phyloP scores from a whole-genome alignment of 2,888 invertebrate genomes.

The Drosophila anomelani region DNA sequence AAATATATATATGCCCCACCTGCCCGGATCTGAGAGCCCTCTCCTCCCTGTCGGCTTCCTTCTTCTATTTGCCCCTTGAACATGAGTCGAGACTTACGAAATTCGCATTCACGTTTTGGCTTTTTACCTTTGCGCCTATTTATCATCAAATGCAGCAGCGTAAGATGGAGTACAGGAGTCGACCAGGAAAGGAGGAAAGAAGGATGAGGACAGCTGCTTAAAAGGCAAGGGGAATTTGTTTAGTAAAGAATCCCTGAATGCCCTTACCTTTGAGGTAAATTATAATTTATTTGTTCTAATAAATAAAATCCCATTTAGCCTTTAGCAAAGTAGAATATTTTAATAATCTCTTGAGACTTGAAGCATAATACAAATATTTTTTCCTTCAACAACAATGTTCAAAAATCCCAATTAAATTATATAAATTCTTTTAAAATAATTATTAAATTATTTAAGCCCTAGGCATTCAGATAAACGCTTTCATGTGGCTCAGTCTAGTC shows the following conservation, averaged over 20 bases:
- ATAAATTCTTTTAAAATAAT: background rate
- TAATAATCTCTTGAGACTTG: too few relatives aligned
- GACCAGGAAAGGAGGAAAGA: background rate
- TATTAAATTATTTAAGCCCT: background rate
- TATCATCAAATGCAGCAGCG: slow-evolving; percentile 72
- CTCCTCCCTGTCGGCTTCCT: slow-evolving; percentile 26
- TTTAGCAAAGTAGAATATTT: too few relatives aligned
- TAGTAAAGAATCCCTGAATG: slow-evolving; percentile 4
- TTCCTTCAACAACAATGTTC: too few relatives aligned
- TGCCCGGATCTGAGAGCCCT: slow-evolving; percentile 9
- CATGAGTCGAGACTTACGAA: slow-evolving; percentile 60
- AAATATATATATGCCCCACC: slow-evolving; percentile 16
- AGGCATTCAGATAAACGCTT: background rate
- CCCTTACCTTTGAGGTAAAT: slow-evolving; percentile 16
- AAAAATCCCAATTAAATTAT: too few relatives aligned
- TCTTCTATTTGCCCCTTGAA: slow-evolving; percentile 44
- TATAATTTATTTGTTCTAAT: background rate
- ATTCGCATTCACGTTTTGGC: slow-evolving; percentile 78
- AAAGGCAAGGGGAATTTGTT: slow-evolving; percentile 46
- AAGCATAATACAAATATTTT: too few relatives aligned
- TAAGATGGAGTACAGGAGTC: slow-evolving; percentile 23
- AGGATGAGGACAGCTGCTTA: slow-evolving; percentile 58
- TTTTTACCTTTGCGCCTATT: slow-evolving; percentile 79
- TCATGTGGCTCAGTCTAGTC: background rate
- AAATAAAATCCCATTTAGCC: background rate